phyloP scores from a whole-genome alignment of 2,888 invertebrate genomes.

The Drosophila phalerata region DNA sequence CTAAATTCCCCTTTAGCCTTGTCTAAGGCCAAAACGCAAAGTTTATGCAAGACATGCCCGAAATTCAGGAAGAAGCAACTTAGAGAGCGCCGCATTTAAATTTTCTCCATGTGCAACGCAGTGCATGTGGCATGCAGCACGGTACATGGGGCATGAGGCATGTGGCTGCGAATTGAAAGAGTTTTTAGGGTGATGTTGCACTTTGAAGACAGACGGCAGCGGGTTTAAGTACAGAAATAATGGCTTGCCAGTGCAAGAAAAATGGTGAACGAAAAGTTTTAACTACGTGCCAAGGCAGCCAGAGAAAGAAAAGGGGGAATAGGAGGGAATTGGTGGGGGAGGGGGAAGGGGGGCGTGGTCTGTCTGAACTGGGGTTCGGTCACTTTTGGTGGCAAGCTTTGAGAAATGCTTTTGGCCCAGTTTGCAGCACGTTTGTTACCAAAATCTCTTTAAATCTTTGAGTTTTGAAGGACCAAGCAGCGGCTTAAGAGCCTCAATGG shows the following conservation, averaged over 20 bases:
- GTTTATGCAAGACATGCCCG: slow-evolving; percentile 52
- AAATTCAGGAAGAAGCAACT: slow-evolving; percentile 41
- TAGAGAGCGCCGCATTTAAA: slow-evolving; percentile 47
- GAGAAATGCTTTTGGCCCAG: slow-evolving; percentile 71
- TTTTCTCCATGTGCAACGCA: slow-evolving; percentile 36
- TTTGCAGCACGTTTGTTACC: slow-evolving; percentile 48
- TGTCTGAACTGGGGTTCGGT: not conserved
- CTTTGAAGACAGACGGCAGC: slow-evolving; percentile 41
- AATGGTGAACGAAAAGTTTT: slow-evolving; percentile 75
- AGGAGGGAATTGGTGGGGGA: not conserved
- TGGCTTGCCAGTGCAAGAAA: slow-evolving; percentile 74
- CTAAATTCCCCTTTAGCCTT: not conserved
- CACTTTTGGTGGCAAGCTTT: slow-evolving; percentile 38
- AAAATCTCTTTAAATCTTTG: slow-evolving; percentile 51
- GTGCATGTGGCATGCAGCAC: slow-evolving; percentile 8
- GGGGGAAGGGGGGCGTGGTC: not conserved
- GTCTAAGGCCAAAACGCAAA: slow-evolving; percentile 25
- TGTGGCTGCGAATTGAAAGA: slow-evolving; percentile 57
- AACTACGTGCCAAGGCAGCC: slow-evolving; percentile 61
- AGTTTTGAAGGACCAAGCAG: slow-evolving; percentile 12
- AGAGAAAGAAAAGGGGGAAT: not conserved
- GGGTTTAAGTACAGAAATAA: slow-evolving; percentile 68
- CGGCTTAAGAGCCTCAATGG: slow-evolving; percentile 10
- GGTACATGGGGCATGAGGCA: not conserved
- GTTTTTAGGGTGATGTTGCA: slow-evolving; percentile 64